Percentiles rank a stretch among this genome's conserved stretches.
Conservation (phyloP, 2,888 invertebrate genomes). For the Carpatolechia fugitivella region DNA sequence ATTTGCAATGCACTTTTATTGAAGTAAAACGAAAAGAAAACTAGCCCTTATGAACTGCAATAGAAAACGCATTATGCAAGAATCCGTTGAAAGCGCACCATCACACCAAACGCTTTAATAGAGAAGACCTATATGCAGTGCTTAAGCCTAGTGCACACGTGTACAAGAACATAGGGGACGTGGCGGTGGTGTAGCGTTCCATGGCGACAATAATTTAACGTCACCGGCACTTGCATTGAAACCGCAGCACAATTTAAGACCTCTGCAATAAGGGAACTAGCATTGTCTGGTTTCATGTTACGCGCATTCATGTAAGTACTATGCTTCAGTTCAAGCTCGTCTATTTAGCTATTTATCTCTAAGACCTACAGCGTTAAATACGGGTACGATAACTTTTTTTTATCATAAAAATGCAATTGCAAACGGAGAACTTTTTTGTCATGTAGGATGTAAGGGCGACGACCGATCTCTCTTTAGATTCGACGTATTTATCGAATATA, state of each 20-base stretch:
- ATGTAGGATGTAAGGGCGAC: too few species aligned
- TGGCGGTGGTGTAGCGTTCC: conserved; percentile 63
- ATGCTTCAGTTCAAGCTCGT: conserved; percentile 43
- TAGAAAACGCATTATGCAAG: conserved; percentile 6
- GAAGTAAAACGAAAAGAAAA: too few species aligned
- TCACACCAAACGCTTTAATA: conserved; percentile 39
- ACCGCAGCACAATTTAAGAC: conserved; percentile 76
- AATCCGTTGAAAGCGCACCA: conserved; percentile 24
- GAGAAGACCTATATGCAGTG: conserved; percentile 41
- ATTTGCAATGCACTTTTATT: too few species aligned
- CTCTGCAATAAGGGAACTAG: conserved; percentile 73
- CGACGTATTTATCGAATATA: too few species aligned
- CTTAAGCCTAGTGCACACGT: conserved; percentile 66
- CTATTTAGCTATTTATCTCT: conserved; percentile 28
- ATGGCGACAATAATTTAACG: conserved; percentile 75
- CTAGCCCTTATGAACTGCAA: too few species aligned
- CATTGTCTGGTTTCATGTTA: conserved; percentile 72
- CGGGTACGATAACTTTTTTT: too few species aligned
- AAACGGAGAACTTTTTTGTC: too few species aligned
- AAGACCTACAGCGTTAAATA: conserved; percentile 12
- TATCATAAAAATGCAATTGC: too few species aligned
- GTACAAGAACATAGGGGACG: conserved; percentile 28
- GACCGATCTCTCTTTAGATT: too few species aligned
- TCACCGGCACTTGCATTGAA: conserved; percentile 75
- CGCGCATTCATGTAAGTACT: conserved; percentile 55